Base-by-base conservation (phyloP, 2,113 vertebrate species). In the Neolamprologus falcicula region DNA sequence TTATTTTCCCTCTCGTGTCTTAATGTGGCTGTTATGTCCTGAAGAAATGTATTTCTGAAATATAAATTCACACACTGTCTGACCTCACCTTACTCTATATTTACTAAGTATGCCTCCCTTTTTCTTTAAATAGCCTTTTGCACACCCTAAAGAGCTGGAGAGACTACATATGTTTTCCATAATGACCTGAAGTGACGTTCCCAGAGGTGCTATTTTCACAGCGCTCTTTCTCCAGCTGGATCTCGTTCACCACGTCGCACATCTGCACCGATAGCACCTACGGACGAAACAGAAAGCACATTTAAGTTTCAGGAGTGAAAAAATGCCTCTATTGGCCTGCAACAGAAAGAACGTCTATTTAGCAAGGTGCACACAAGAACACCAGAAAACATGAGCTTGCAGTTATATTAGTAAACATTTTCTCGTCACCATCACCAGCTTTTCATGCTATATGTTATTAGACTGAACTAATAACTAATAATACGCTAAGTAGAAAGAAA, bases 181-280 rank as follows among this genome's bases (percentile, higher is more conserved):
- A 86, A 68, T 92, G 78, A 97, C 96, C 96, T 94, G 95, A 94
- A 21, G 95, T 96, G 92, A 96, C 76, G 78, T 97, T 97, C 86
- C 92, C 94, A 50, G 89, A 89, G 50, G 90, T 94, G 91, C 80
- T 90, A 50, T 95, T 95, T 85, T 96, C 93, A 63, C 96, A 97
- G 80, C 83, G 94, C 88, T 95, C 92, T 28, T 40, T 94, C 90
- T 96, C 96, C 94, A 93, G 86, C 83, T 94, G 91, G 9, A 97
- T 96, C 90, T 97, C 96, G 13, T 94, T 96, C 82, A 95, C 89
- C 86, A 96, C 90, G 1, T 97, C 95, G 17, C 96, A 97, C 96
- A 96, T 96, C 90, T 96, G 96, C 89, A 96, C 85, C 2, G 93
- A 92, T 1, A 50, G 33, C 68, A 93, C 94, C 96, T 97, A 94